Evolutionary conservation across 2,888 invertebrate species (phyloP), one percentile per base, ranked within the genome.

Genomic region (Drosophila pullipes): DNA sequence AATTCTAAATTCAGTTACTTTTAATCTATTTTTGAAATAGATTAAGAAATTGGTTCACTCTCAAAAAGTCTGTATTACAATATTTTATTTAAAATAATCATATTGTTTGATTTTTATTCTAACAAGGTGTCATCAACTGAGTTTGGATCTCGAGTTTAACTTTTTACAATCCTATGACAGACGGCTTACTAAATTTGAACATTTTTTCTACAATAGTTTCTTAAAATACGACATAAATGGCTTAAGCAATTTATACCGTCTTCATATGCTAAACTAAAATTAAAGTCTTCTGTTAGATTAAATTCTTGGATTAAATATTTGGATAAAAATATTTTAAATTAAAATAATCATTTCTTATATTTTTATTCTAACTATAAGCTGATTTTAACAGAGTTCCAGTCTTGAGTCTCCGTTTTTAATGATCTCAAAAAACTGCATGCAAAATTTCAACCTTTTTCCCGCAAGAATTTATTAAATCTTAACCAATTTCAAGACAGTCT

Each of bases 1-100:
- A 7, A 47, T 22, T 22, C 13, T 0, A 47, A 7, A 7, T 22
- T 0, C n/a, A 22, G 0, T 41, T n/a, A n/a, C n/a, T n/a, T 41
- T 22, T 47, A 47, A 13, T 7, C 0, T 16, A 7, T 22, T 22
- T 44, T 47, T 47, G 7, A 47, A 47, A 47, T 13, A 22, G 7
- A 22, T 47, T 22, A 13, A 13, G 7, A 22, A 22, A 7, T 47
- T 47, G 13, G 13, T 13, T 13, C 2, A 13, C 13, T 4, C 4
- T 22, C 13, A 7, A 13, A 13, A 22, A 13, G 7, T 13, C 6
- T 22, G 13, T 13, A 2, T 47, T 13, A 22, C 3, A 22, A 13
- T 7, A 13, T 47, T 3, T 6, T 11, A 44, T 13, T 44, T 22
- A 22, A 22, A 44, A 44, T 44, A 44, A 13, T 1, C 6, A 6